A percentile compares a stretch with the other conserved stretches of the same genome.
Conservation (phyloP, 2,888 invertebrate species). For the Scrobipalpa atriplicella region DNA sequence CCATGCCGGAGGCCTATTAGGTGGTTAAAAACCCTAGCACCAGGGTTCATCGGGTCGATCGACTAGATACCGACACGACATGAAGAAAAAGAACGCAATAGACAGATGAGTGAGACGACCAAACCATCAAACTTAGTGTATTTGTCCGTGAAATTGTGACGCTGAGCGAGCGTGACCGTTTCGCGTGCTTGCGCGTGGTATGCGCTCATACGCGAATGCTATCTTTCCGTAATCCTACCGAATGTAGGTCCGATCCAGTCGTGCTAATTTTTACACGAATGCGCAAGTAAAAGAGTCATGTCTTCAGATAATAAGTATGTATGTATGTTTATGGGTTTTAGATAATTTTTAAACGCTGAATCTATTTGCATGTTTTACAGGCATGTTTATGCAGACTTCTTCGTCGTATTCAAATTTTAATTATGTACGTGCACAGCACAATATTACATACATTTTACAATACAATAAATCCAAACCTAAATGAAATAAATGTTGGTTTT, state of each 20-base stretch:
- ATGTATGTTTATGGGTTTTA: no score
- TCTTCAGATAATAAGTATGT: no score
- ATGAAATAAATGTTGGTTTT: neutral
- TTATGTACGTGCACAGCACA: no score
- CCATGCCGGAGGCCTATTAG: no score
- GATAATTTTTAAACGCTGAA: no score
- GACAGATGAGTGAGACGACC: conserved; percentile 40
- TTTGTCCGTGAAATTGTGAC: conserved; percentile 76
- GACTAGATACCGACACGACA: no score
- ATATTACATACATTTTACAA: neutral
- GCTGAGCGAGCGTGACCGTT: conserved; percentile 64
- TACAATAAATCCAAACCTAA: neutral
- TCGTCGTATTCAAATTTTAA: no score
- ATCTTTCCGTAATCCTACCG: conserved; percentile 36
- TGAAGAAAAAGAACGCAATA: no score
- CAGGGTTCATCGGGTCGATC: no score
- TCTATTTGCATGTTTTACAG: no score
- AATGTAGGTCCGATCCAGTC: conserved; percentile 28
- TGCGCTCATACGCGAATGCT: conserved; percentile 45
- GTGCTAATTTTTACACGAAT: conserved; percentile 11
- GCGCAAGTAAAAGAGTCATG: neutral
- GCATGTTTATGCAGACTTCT: no score
- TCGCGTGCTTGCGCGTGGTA: conserved; percentile 59
- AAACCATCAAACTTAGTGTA: conserved; percentile 58
- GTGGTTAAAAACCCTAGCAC: no score